Evolutionary conservation across 2,113 vertebrate species (phyloP), one percentile per base, ranked within the genome.

Genomic region (Zapus hudsonius): DNA sequence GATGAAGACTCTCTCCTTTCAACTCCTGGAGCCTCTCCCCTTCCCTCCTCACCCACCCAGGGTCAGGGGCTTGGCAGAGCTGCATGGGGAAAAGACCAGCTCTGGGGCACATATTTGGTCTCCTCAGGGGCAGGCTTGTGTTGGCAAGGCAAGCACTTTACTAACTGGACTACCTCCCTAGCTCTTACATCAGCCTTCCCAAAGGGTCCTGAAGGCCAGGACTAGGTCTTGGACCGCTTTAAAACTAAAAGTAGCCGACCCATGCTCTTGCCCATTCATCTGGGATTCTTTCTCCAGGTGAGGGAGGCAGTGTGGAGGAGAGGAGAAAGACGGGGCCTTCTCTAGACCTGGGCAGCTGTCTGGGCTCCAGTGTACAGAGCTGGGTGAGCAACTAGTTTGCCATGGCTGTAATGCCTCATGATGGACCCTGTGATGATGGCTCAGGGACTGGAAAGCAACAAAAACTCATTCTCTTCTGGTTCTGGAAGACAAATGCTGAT

Each of bases 351-450:
- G 7, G 4, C 57, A 1, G 0, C 2, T 7, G 36, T 5, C 59
- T 33, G 75, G 0, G 1, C 36, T 22, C 42, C n/a, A 52, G 44
- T 4, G 15, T 22, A 17, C 16, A 10, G 3, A 3, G 57, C 17
- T n/a, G 4, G 38, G 38, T 8, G 36, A 70, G 22, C 19, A 0
- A 3, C 11, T 20, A 9, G 7, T 31, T 47, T 90, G 27, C 64
- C 13, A 44, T 8, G 47, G 42, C 66, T 75, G 11, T 67, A 52
- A 76, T 67, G 22, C 42, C 0, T 59, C 20, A 66, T 23, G 29
- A 6, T n/a, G 2, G 1, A n/a, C 10, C 42, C 47, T 11, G 59
- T n/a, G n/a, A n/a, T n/a, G n/a, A n/a, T n/a, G 1, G 12, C 8
- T 13, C 40, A 12, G 44, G 13, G 5, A 64, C 29, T 47, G 27